Base-by-base conservation (phyloP, 2,797 vertebrate genomes). In the Spizella passerina region DNA sequence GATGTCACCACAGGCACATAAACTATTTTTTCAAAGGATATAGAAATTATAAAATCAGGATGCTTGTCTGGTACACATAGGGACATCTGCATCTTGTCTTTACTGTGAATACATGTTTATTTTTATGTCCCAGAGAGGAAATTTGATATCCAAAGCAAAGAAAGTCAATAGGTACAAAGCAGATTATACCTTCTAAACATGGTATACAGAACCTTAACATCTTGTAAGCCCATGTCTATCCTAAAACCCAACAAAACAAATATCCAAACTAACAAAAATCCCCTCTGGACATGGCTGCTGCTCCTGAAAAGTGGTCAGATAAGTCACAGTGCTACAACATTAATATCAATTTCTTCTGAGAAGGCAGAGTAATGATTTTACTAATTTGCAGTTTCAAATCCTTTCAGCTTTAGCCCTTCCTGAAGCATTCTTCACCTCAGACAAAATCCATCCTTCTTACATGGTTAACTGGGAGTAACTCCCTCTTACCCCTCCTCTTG, bases 61-160 rank as follows among this genome's bases (percentile, higher is more conserved):
- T 18, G 1, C 4, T 52, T 86, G 17, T 26, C 10, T 43, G 26
- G 29, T 22, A 11, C 38, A 17, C 2, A 0, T 0, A 39, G 18
- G 26, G 21, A 53, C 26, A 59, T 23, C n/a, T 66, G 18, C 18
- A 26, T 56, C 32, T 14, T 12, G 19, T 34, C 22, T 21, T 2
- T 30, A 41, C 4, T 15, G 29, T 20, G 18, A 66, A 38, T 7
- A 2, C 7, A 18, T 6, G 5, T 34, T 18, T 18, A 20, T 63
- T 69, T 81, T 70, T 29, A 10, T 11, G 24, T 49, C 24, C 49
- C 52, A 55, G 26, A 24, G 15, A 73, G 19, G 16, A 81, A 41
- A 14, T 38, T 7, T 46, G 12, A 22, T 27, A n/a, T 3, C 2
- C 4, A 7, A 22, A 61, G 47, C n/a, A 46, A 72, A 23, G 23